Evolutionary conservation across 2,797 vertebrate genomes (phyloP), one percentile per base, ranked within the genome.

Genomic region (Falco columbarius): DNA sequence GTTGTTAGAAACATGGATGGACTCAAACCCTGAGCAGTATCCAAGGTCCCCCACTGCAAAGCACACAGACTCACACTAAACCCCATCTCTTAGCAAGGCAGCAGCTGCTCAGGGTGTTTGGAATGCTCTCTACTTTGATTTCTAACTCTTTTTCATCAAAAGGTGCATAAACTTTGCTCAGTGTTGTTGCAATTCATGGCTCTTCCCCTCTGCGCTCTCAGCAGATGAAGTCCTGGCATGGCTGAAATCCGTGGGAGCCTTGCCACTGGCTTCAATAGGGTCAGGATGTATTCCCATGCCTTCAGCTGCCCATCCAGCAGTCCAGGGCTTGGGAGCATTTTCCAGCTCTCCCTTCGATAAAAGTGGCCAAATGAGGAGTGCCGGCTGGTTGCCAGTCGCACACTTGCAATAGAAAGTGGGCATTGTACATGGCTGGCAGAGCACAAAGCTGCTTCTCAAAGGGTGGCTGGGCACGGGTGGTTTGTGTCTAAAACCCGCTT

Each of bases 251-350:
- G 4, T 3, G 63, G 92, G 95, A 96, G 38, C 72, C 36, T 61
- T 95, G 93, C 88, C 88, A 95, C 14, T 2, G 3, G 46, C 71
- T 93, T 96, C 96, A 95, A 94, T 67, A 85, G 87, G 86, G 72
- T 68, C 93, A 94, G 95, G 96, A 95, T 86, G 86, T 93, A 96
- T 96, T 96, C 97, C 95, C 97, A 96, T 92, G 96, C 92, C 81
- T 96, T 96, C 82, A 91, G 95, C 65, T 85, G 77, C 86, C 90
- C 44, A 47, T 83, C 77, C 91, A 93, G 88, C 81, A 92, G 88
- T 61, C 63, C 1, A 75, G 70, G 70, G 72, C 93, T 96, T 95
- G 92, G 68, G 91, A 95, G 89, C 75, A 56, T 88, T 96, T 94
- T 67, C 51, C 62, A 95, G 77, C 34, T 90, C 89, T 93, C 55